Evolutionary conservation across 2,797 vertebrate genomes (phyloP), one percentile per base, ranked within the genome.

Genomic region (Hippoglossus hippoglossus): DNA sequence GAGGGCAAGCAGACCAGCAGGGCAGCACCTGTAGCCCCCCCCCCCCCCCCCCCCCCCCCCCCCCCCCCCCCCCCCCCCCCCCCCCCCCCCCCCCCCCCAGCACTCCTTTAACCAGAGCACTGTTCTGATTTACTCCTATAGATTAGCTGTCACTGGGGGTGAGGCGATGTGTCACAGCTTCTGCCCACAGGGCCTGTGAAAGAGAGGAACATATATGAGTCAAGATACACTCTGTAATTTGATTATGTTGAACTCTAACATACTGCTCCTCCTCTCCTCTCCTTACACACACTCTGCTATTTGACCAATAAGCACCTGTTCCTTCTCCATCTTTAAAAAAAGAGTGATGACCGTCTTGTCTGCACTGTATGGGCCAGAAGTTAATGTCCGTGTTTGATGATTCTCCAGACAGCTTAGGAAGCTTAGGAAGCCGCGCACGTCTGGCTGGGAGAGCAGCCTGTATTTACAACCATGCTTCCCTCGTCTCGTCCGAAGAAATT

Each of bases 101-200:
- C 56, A 65, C 54, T 74, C 61, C 82, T 86, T 61, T 71, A 56
- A 61, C 82, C 77, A 73, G 67, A 64, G 50, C 71, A 56, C 18
- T 5, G 12, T 41, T 74, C 82, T 80, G 82, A 91, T 89, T 90
- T 77, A 84, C 77, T 67, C 63, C 59, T 58, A 91, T 85, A 67
- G 88, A 93, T 91, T 84, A 90, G 59, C 81, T 82, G 91, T 87
- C 88, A 56, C 68, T 67, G 70, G 49, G 74, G 75, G 68, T 75
- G 78, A 77, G 80, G 44, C 5, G 3, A 69, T 87, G 68, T 50
- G 73, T 79, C 77, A 65, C 53, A 28, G 41, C 2, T 6, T 71
- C 55, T 53, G 55, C 50, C 67, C 60, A 68, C 19, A 11, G 65
- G 65, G 54, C 21, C 60, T 52, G 46, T 46, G 58, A 69, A 63